A percentile compares a stretch with the other conserved stretches of the same genome.
Evolutionary conservation across 2,797 vertebrate species (phyloP).

Genomic region (Typhlichthys subterraneus): DNA sequence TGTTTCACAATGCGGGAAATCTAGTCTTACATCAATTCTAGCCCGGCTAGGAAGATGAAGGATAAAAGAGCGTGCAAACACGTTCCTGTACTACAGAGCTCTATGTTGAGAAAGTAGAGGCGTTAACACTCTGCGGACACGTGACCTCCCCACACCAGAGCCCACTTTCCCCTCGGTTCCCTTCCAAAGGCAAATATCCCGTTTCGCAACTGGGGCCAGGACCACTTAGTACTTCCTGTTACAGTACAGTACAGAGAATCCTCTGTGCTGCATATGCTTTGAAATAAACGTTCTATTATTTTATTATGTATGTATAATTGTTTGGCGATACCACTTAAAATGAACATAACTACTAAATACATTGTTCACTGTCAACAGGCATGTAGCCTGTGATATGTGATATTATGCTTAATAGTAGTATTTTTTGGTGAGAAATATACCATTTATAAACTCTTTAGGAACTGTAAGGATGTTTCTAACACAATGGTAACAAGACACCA

Average conservation of each 20-base stretch:
- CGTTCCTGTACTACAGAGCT: constrained; percentile 41
- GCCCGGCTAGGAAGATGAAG: background rate
- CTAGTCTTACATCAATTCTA: background rate
- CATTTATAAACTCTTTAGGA: no score
- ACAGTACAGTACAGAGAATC: constrained; percentile 2
- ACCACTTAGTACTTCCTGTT: constrained; percentile 17
- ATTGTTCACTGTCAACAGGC: no score
- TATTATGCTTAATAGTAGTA: background rate
- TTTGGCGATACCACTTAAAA: no score
- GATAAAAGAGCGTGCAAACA: constrained; percentile 23
- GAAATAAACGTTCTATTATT: no score
- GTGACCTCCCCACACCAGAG: constrained; percentile 37
- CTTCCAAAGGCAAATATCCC: constrained; percentile 1
- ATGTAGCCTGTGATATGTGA: no score
- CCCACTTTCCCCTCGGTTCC: constrained; percentile 17
- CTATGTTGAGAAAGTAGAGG: constrained; percentile 49
- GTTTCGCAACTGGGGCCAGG: background rate
- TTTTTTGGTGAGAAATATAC: no score
- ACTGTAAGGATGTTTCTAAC: no score
- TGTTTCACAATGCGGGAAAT: no score
- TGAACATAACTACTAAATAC: no score
- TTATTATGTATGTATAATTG: no score
- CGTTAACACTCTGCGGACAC: constrained; percentile 42
- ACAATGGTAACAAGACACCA: no score
- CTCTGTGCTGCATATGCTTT: no score